Conservation (phyloP, 1,140 invertebrate genomes). For the Drosophila ercepeae region DNA sequence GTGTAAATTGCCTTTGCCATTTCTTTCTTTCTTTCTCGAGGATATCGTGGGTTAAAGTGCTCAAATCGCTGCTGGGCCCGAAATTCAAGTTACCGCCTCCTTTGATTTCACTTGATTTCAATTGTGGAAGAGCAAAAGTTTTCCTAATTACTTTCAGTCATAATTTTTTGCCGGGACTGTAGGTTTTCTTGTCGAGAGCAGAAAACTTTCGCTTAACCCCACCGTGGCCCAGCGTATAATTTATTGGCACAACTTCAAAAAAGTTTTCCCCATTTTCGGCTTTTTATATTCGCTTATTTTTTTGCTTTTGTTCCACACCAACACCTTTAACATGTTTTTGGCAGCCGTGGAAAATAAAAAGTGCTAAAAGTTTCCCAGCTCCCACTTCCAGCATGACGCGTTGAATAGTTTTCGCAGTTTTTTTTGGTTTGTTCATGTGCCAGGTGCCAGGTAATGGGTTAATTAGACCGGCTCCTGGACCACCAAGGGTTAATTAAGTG, state of each 20-base stretch:
- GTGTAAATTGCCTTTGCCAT: constrained; percentile 55
- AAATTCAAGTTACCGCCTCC: constrained; percentile 24
- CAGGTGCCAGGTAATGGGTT: constrained; percentile 67
- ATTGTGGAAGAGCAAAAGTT: constrained; percentile 59
- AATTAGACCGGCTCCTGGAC: constrained; percentile 50
- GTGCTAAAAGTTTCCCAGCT: constrained; percentile 42
- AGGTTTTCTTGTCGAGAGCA: constrained; percentile 55
- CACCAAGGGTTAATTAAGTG: constrained; percentile 66
- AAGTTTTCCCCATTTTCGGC: constrained; percentile 47
- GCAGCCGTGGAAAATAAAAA: constrained; percentile 60
- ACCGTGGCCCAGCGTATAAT: constrained; percentile 46
- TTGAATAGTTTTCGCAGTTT: constrained; percentile 44
- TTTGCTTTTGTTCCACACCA: constrained; percentile 54
- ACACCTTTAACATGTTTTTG: constrained; percentile 76
- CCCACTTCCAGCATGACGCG: constrained; percentile 58
- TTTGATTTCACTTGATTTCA: constrained; percentile 53
- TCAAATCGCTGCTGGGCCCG: constrained; percentile 35
- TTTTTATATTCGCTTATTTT: constrained; percentile 23
- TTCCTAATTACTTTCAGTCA: constrained; percentile 67
- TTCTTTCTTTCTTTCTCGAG: background rate
- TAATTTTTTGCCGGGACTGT: constrained; percentile 36
- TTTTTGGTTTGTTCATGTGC: constrained; percentile 41
- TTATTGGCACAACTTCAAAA: constrained; percentile 71
- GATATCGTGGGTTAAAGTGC: constrained; percentile 48
- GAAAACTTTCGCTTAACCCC: constrained; percentile 64